Base-by-base conservation (phyloP, 2,113 vertebrate genomes). In the Phoxinus phoxinus region DNA sequence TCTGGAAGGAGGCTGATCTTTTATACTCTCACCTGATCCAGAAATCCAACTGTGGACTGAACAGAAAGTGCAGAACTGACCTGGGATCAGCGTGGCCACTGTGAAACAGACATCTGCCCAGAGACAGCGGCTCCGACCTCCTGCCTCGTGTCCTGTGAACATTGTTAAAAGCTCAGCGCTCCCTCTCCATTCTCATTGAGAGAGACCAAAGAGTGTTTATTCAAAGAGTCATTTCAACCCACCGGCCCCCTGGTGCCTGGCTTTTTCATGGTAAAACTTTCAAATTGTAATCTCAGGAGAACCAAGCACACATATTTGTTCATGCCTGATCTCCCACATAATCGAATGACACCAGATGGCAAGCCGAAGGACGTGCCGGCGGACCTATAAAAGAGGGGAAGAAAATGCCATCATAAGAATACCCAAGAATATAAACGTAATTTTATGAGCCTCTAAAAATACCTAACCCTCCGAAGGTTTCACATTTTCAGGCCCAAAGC, bases 261-360 rank as follows among this genome's bases (percentile, higher is more conserved):
- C 89, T 87, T 91, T 92, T 90, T 93, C 94, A 94, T 88, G 93
- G 91, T 93, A 94, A 94, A 92, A 94, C 94, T 94, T 94, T 94
- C 91, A 94, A 94, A 95, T 95, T 95, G 94, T 94, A 94, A 95
- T 95, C 92, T 93, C 87, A 83, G 90, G 91, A 94, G 93, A 93
- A 92, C 94, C 93, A 94, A 92, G 93, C 92, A 92, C 93, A 89
- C 92, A 92, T 93, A 94, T 95, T 94, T 94, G 93, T 95, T 93
- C 90, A 92, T 92, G 93, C 91, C 94, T 94, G 90, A 93, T 90
- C 90, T 93, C 94, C 88, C 95, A 95, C 94, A 94, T 94, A 94
- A 94, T 94, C 91, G 86, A 90, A 87, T 88, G 88, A 92, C 86
- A 91, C 87, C 88, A 89, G 88, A 86, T 88, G 84, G 84, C 81